Evolutionary conservation across 2,888 invertebrate genomes (phyloP).

Genomic region (Drosophila tripunctata): DNA sequence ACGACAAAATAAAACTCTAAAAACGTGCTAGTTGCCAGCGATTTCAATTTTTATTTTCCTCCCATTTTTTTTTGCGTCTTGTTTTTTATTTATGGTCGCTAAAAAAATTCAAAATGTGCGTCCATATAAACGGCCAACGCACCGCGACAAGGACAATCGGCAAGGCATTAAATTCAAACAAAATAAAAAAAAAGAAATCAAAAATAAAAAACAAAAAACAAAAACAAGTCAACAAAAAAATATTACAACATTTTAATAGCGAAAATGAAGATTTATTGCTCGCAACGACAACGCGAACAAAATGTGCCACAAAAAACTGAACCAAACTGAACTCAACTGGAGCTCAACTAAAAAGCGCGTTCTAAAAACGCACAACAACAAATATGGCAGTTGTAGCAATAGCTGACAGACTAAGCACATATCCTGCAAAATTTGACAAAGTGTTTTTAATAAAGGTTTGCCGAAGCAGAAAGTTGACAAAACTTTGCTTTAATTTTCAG

Average conservation of each 20-base stretch:
- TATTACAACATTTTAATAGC: slow-evolving; percentile 79
- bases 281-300: slow-evolving; percentile 46
- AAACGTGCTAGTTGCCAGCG: slow-evolving; percentile 43
- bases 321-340: slow-evolving; percentile 46
- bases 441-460: not conserved
- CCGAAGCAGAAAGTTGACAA: too few species aligned
- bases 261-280: slow-evolving; percentile 77
- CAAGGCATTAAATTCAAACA: slow-evolving; percentile 46
- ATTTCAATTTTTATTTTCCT: slow-evolving; percentile 58
- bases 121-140: slow-evolving; percentile 37
- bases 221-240: slow-evolving; percentile 38
- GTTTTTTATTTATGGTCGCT: slow-evolving; percentile 57
- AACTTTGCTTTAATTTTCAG: not conserved
- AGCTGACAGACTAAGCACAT: slow-evolving; percentile 4
- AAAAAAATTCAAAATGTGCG: slow-evolving; percentile 50
- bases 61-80: too few species aligned
- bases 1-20: slow-evolving; percentile 26
- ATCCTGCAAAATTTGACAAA: not conserved
- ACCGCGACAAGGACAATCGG: slow-evolving; percentile 53
- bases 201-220: not conserved
- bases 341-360: slow-evolving; percentile 56
- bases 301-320: slow-evolving; percentile 45
- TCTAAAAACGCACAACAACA: slow-evolving; percentile 37
- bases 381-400: too few species aligned
- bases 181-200: not conserved